Evolutionary conservation across 2,888 invertebrate genomes (phyloP), one percentile per base, ranked within the genome.

Genomic region (Geophilus truncorum): DNA sequence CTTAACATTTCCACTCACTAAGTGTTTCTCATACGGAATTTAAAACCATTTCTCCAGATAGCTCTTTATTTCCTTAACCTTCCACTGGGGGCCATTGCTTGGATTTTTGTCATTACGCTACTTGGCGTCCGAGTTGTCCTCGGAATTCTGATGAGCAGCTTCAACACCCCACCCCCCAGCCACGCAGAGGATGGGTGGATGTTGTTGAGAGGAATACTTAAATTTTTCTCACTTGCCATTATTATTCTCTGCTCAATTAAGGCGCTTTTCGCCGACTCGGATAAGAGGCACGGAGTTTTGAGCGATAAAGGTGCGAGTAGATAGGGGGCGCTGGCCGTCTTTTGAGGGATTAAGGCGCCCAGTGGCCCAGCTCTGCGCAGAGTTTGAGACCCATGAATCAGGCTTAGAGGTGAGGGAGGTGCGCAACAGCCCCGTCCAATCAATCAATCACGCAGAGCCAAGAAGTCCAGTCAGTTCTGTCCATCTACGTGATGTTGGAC

Each of bases 101-200:
- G 75, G 75, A 75, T 75, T 75, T 75, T 75, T 75, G 75, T 75
- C 75, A 75, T 75, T 75, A 75, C 75, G 75, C 30, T 32, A 75
- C 75, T 32, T 28, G 75, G 75, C 28, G 75, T 32, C 75, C 28
- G 75, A 75, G 75, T 75, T 75, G 75, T 32, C 28, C 75, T 75
- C 75, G 18, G 75, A 75, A 75, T 75, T 75, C 75, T 75, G 75
- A 75, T 75, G 75, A 75, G 75, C 51, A 51, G 51, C 6, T 18
- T 51, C 51, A 51, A 51, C 51, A 51, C 18, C 51, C 51, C 51
- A 4, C 4, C 32, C 32, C 5, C 32, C 32, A 32, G 5, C 32
- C 32, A 9, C 32, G 5, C 32, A n/a, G 18, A 51, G 21, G 18
- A 51, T 18, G 51, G 51, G 51, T 51, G 18, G 51, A 51, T 51